These are phyloP conservation scores for Cryptosula pallasiana DNA, from an alignment of 2,888 invertebrate genomes.

Conservation along the genomic window DNA sequence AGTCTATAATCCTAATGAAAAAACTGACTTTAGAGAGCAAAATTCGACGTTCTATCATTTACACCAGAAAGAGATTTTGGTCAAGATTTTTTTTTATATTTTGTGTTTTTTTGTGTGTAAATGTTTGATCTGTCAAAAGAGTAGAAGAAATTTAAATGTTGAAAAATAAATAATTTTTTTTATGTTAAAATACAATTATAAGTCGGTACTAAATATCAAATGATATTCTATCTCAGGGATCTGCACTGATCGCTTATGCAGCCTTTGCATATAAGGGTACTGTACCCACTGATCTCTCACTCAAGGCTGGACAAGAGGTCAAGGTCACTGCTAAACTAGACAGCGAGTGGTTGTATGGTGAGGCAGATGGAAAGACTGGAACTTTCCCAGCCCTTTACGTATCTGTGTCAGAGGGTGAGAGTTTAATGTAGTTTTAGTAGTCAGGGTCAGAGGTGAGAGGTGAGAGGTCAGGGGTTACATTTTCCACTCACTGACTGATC, in stretches of 20 bases:
- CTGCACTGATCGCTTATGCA: neutral
- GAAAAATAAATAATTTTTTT: too few relatives aligned
- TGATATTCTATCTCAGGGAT: neutral
- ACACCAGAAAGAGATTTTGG: too few relatives aligned
- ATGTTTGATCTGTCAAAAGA: too few relatives aligned
- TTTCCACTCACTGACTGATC: too few relatives aligned
- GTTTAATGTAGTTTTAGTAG: neutral
- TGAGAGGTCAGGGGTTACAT: neutral
- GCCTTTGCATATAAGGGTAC: neutral
- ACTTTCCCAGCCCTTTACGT: conserved; percentile 11
- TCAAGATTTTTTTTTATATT: too few relatives aligned
- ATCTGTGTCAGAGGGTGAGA: neutral
- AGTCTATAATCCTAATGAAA: too few relatives aligned
- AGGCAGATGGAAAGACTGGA: conserved; percentile 3
- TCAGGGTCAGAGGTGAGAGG: neutral
- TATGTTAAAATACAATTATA: too few relatives aligned
- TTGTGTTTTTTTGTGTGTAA: too few relatives aligned
- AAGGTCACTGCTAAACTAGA: neutral
- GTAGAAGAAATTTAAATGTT: too few relatives aligned
- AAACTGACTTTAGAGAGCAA: too few relatives aligned
- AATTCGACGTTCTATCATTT: too few relatives aligned
- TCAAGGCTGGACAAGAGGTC: conserved; percentile 14
- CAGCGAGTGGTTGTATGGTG: conserved; percentile 17
- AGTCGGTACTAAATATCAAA: too few relatives aligned
- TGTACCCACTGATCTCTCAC: neutral